phyloP scores from a whole-genome alignment of 2,113 vertebrate genomes.

The Talpa occidentalis region DNA sequence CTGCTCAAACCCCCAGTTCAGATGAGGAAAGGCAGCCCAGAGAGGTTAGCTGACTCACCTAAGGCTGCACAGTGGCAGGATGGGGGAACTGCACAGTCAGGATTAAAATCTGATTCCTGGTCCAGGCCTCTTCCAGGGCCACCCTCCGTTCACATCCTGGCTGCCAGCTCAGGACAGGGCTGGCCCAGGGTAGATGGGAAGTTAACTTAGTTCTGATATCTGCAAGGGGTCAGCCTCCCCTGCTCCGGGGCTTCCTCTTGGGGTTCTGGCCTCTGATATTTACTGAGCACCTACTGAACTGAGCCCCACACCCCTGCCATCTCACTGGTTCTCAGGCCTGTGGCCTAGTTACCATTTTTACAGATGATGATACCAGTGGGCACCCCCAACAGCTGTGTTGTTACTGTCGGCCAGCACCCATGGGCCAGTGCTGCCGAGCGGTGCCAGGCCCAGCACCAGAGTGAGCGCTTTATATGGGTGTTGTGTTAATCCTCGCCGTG shows the following conservation, averaged over 20 bases:
- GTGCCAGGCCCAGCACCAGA: not conserved
- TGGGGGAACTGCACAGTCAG: not conserved
- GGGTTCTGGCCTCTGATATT: not conserved
- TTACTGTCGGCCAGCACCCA: not conserved
- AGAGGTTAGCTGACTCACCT: not conserved
- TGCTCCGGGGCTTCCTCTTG: not conserved
- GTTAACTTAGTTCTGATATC: not conserved
- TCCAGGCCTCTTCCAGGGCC: not conserved
- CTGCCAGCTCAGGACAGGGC: not conserved
- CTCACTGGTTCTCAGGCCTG: not conserved
- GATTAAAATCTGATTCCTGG: not conserved
- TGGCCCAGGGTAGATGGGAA: not conserved
- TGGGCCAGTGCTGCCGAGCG: not conserved
- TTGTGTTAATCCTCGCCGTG: not conserved
- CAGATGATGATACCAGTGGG: not conserved
- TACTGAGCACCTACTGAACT: not conserved
- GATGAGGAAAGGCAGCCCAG: not conserved
- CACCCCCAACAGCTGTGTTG: not conserved
- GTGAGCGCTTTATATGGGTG: not conserved
- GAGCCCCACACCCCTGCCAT: not conserved
- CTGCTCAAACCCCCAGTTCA: not conserved
- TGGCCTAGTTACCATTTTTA: not conserved
- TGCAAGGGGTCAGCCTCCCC: not conserved
- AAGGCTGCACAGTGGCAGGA: not conserved
- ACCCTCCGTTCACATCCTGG: not conserved